Evolutionary conservation across 2,113 vertebrate species (phyloP), one percentile per base, ranked within the genome.

Genomic region (Ctenomys sociabilis): DNA sequence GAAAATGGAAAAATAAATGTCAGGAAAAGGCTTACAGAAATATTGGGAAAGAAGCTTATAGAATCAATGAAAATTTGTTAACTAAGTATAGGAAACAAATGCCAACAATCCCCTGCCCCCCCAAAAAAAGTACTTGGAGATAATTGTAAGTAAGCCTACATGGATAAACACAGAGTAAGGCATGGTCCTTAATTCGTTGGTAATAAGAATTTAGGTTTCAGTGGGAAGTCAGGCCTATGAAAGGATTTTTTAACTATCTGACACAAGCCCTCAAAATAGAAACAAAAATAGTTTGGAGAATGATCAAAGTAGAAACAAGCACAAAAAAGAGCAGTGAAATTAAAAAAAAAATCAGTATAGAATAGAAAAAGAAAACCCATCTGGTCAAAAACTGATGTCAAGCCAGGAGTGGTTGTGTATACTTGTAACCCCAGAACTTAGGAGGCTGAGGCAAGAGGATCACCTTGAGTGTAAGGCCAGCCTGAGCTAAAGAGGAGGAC

Each of bases 191-290:
- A 61, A 81, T 9, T 32, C 37, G 5, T 52, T 49, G 24, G 35
- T 4, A 59, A n/a, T 35, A 32, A 40, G 17, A 11, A 85, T 75
- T 96, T 90, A 12, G 21, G 59, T 73, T 91, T 91, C 40, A 91
- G 26, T 22, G 1, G 1, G 11, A 13, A n/a, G 21, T 43, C 9
- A 43, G n/a, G 1, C 8, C 7, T 30, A 52, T 24, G 5, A 14
- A 66, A 54, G 21, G 21, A 93, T n/a, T 88, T n/a, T 88, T 57
- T 72, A 77, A 77, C 35, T 35, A 19, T 52, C 4, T 78, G 14
- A 40, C 21, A 63, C 28, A 52, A 81, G 24, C 3, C 72, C 28
- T 85, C 64, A 78, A 24, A 49, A 82, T 83, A 90, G 45, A 26
- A 94, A 59, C 40, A 59, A 86, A 86, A 28, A 22, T 72, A 78